Conservation (phyloP, 1,140 invertebrate species). For the Oncopodura yosiiana region DNA sequence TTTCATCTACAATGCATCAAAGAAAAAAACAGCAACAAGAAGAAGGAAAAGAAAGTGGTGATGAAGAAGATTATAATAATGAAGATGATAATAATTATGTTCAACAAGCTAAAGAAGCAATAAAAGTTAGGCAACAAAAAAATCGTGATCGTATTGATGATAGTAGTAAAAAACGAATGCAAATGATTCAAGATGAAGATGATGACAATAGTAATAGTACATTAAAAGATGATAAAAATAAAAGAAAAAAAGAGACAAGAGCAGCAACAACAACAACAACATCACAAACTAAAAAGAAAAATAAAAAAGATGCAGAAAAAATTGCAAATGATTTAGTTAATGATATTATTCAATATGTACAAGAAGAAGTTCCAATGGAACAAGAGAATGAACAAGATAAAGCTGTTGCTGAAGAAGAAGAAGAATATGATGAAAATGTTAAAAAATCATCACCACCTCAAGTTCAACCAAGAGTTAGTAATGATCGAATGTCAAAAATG, state of each 20-base stretch:
- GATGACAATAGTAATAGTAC: background rate
- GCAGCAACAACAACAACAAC: background rate
- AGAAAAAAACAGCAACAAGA: background rate
- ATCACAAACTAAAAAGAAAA: background rate
- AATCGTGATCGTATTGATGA: background rate
- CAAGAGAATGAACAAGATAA: conserved; percentile 5
- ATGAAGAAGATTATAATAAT: background rate
- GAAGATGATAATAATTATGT: too few relatives aligned
- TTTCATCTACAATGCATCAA: background rate
- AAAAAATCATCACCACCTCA: background rate
- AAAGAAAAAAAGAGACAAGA: background rate
- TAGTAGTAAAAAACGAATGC: conserved; percentile 6
- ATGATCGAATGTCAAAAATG: background rate
- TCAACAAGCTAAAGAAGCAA: background rate
- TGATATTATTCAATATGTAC: conserved; percentile 16
- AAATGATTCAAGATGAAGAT: background rate
- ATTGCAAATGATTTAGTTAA: conserved; percentile 13
- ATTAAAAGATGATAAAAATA: too few relatives aligned
- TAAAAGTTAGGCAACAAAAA: conserved; percentile 2
- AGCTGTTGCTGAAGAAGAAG: conserved; percentile 3
- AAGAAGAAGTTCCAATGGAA: conserved; percentile 8
- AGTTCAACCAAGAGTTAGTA: background rate
- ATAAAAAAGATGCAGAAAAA: background rate
- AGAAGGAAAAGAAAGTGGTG: background rate
- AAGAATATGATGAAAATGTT: conserved; percentile 7